Percentiles rank a stretch among this genome's conserved stretches.
Evolutionary conservation across 2,797 vertebrate genomes (phyloP).

Genomic region (Momotus momota): DNA sequence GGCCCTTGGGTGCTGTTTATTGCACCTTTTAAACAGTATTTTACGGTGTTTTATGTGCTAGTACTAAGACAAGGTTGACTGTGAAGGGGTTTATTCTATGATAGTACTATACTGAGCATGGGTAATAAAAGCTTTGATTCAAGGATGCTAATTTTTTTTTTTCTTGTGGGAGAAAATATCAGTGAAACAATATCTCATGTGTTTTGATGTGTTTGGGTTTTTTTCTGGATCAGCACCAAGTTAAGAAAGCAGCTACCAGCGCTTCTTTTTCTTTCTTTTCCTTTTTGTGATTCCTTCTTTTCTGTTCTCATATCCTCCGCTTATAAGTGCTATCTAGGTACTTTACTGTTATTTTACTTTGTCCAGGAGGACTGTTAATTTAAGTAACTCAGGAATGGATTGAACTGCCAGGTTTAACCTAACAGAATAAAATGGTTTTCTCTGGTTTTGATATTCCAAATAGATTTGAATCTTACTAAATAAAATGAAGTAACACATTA

Average conservation of each 20-base stretch:
- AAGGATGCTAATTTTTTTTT: not conserved
- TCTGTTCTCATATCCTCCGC: not conserved
- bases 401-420: not conserved
- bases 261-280: not conserved
- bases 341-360: not conserved
- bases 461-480: not conserved
- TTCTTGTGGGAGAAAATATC: not conserved
- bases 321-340: not conserved
- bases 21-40: constrained; percentile 43
- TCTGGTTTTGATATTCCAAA: not conserved
- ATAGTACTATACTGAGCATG: not conserved
- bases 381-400: not conserved
- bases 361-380: not conserved
- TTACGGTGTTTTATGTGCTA: not conserved
- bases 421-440: not conserved
- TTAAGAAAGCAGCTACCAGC: not conserved
- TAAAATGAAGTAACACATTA: rapidly evolving
- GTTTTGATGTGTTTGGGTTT: not conserved
- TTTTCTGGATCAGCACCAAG: not conserved
- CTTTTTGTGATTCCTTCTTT: not conserved
- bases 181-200: not conserved
- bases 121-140: not conserved
- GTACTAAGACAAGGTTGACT: not conserved
- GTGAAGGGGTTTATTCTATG: not conserved
- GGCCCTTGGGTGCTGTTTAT: constrained; percentile 33